Evolutionary conservation across 2,797 vertebrate species (phyloP), one percentile per base, ranked within the genome.

Genomic region (Ficedula albicollis): DNA sequence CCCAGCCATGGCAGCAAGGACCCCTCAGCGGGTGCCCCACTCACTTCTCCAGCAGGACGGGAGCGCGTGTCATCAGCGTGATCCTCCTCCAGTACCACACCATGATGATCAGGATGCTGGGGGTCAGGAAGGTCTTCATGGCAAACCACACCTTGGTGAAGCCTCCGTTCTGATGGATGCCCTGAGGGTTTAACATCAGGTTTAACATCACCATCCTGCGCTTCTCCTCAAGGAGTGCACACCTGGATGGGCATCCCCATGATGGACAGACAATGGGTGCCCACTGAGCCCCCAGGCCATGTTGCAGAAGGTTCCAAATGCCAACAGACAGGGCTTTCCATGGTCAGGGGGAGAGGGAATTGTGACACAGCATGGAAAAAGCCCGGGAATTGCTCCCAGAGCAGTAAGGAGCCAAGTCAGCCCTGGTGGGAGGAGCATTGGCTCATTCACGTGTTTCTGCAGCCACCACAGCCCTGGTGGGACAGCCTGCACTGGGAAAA

Each of bases 61-160:
- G 99, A 8, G 99, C 98, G 0, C 99, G 98, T 6, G 98, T 99
- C 99, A 99, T 98, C 97, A 99, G 98, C 11, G 98, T 99, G 97
- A 99, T 99, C 70, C 99, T 97, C 55, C 99, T 98, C 99, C 99
- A 99, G 91, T 99, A 99, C 99, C 99, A 99, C 92, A 99, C 98
- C 99, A 99, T 99, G 93, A 99, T 99, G 93, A 99, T 99, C 93
- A 99, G 97, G 92, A 99, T 99, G 97, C 99, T 99, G 80, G 99
- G 99, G 0, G 99, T 99, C 51, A 99, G 99, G 97, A 99, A 99
- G 15, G 99, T 99, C 98, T 99, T 99, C 99, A 99, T 99, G 93
- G 99, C 99, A 94, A 99, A 99, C 99, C 99, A 99, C 52, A 99
- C 99, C 78, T 99, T 98, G 20, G 99, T 99, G 96, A 99, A 99